Evolutionary conservation across 2,113 vertebrate genomes (phyloP), one percentile per base, ranked within the genome.

Genomic region (Laterallus jamaicensis): DNA sequence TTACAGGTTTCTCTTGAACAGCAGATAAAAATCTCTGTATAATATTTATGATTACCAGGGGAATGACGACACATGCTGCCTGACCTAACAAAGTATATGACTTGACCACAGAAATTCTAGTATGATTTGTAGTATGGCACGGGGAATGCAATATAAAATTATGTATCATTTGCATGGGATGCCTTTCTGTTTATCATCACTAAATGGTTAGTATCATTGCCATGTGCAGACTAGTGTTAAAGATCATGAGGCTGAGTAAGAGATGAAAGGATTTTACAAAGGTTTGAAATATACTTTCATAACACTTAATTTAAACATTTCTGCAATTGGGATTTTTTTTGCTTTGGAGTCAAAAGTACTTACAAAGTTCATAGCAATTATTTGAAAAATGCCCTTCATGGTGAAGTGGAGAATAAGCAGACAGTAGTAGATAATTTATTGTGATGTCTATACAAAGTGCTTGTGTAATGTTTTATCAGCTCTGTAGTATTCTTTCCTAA

Each of bases 91-190:
- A 55, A 70, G 31, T 91, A 2, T 56, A n/a, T 90, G 86, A 82
- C 82, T 85, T 89, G 90, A 75, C 44, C 76, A 73, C 63, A 88
- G 71, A 96, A 93, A 96, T 95, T 94, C 90, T 82, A 68, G n/a
- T 86, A 28, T 80, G 69, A 89, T 91, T 88, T 4, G 10, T 85
- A 95, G 85, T 69, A 50, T 12, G 24, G 77, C 40, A 47, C 50
- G 66, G 49, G 24, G 56, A 95, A 81, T 39, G 79, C 82, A 86
- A n/a, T 21, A 84, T 76, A 54, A 92, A 95, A 97, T 95, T 96
- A 94, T 80, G 12, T 59, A 18, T 92, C 11, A 94, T 85, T 94
- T 91, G 26, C 79, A 52, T 16, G 19, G 49, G 85, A 52, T 80
- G 59, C 76, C 49, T 96, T 88, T 78, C 82, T 93, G 21, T 68